A percentile compares a stretch with the other conserved stretches of the same genome.
phyloP scores from a whole-genome alignment of 2,113 vertebrate species.

The Phylloscopus trochilus region DNA sequence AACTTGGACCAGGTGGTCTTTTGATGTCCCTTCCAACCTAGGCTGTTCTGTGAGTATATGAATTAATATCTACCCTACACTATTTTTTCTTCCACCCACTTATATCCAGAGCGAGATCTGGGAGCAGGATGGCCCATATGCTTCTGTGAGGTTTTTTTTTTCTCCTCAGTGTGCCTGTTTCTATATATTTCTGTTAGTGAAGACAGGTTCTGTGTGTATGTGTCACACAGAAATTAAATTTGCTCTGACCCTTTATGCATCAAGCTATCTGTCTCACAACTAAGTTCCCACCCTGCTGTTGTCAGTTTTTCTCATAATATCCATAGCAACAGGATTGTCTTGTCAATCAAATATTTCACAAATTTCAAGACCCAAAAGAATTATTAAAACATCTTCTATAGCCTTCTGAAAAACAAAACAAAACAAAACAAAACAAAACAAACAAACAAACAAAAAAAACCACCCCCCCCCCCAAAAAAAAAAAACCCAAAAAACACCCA shows the following conservation, averaged over 20 bases:
- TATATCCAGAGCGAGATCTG: background rate
- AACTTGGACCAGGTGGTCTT: background rate
- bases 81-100: background rate
- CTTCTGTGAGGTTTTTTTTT: background rate
- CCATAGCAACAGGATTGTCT: conserved; percentile 18
- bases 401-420: background rate
- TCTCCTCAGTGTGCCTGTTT: background rate
- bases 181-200: background rate
- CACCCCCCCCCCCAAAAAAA: too few species aligned
- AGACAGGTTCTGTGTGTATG: background rate
- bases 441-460: too few species aligned
- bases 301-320: conserved; percentile 8
- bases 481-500: too few species aligned
- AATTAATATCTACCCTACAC: background rate
- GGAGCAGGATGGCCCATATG: conserved; percentile 1
- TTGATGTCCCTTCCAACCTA: background rate
- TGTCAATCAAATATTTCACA: background rate
- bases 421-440: background rate
- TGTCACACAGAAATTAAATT: conserved; percentile 8
- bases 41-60: background rate
- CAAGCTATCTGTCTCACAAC: conserved; percentile 24
- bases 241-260: background rate
- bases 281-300: background rate
- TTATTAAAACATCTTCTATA: background rate
- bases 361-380: background rate